Evolutionary conservation across 2,888 invertebrate species (phyloP).

Genomic region (Coremacera marginata): DNA sequence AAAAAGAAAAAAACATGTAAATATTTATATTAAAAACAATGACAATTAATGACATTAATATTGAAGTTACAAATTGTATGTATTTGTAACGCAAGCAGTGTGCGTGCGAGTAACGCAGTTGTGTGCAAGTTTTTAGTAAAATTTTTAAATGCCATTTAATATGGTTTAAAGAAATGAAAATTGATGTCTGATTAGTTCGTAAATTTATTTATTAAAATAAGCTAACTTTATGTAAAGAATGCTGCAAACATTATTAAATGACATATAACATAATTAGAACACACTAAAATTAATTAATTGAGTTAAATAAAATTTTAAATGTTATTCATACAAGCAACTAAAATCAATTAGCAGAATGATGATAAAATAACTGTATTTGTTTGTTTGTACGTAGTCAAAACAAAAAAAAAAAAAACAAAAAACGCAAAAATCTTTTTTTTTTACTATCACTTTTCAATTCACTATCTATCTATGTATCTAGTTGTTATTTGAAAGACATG

Average conservation of each 20-base stretch:
- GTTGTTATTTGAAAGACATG: constrained; percentile 1
- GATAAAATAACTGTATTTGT: background rate
- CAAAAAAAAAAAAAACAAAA: background rate
- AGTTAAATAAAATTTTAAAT: constrained; percentile 2
- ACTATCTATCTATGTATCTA: constrained; percentile 11
- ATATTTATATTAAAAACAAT: no score
- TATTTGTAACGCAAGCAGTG: background rate
- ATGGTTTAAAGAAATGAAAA: constrained; percentile 37
- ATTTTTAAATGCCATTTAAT: constrained; percentile 17
- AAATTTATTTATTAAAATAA: constrained; percentile 41
- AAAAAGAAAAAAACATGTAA: no score
- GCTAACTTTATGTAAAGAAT: background rate
- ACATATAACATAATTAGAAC: background rate
- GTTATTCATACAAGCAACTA: background rate
- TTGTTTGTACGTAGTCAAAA: background rate
- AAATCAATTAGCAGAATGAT: background rate
- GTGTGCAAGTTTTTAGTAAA: constrained; percentile 24
- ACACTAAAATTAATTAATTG: constrained; percentile 11
- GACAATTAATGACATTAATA: no score
- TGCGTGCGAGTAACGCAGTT: background rate
- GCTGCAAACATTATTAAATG: background rate
- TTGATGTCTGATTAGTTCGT: constrained; percentile 61
- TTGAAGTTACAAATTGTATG: constrained; percentile 3
- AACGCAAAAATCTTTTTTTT: no score
- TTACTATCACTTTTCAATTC: background rate